Percentiles rank a stretch among this genome's conserved stretches.
Evolutionary conservation across 2,888 invertebrate species (phyloP).

Genomic region (Apamea monoglypha): DNA sequence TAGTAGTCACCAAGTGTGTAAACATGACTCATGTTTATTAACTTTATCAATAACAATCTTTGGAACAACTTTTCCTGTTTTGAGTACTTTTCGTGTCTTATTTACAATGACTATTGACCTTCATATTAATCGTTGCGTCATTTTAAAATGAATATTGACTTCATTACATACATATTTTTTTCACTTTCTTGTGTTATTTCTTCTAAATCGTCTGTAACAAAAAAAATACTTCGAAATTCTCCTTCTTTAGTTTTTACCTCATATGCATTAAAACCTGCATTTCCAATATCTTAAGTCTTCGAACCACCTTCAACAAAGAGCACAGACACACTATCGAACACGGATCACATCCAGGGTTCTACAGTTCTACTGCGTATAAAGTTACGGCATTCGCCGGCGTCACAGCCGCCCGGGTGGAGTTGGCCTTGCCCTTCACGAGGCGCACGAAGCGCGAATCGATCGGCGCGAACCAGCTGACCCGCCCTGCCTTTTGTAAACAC

Average conservation of each 20-base stretch:
- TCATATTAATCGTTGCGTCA: neutral
- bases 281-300: neutral
- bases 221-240: neutral
- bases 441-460: conserved; percentile 78
- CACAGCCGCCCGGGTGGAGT: conserved; percentile 66
- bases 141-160: neutral
- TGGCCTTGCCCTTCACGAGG: conserved; percentile 84
- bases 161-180: neutral
- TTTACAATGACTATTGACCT: conserved; percentile 25
- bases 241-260: neutral
- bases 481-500: conserved; percentile 66
- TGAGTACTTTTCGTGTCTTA: conserved; percentile 14
- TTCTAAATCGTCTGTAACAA: neutral
- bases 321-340: conserved; percentile 25
- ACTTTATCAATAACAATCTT: conserved; percentile 19
- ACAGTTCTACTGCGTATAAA: conserved; percentile 66
- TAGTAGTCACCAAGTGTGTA: conserved; percentile 37
- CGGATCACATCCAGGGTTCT: conserved; percentile 44
- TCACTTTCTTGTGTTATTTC: neutral
- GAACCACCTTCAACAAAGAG: conserved; percentile 7
- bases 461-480: conserved; percentile 80
- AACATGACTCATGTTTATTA: conserved; percentile 26
- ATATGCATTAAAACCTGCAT: neutral
- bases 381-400: conserved; percentile 68
- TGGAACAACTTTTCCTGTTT: conserved; percentile 25